Base-by-base conservation (phyloP, 1,140 invertebrate genomes). In the Drosophila ercepeae region DNA sequence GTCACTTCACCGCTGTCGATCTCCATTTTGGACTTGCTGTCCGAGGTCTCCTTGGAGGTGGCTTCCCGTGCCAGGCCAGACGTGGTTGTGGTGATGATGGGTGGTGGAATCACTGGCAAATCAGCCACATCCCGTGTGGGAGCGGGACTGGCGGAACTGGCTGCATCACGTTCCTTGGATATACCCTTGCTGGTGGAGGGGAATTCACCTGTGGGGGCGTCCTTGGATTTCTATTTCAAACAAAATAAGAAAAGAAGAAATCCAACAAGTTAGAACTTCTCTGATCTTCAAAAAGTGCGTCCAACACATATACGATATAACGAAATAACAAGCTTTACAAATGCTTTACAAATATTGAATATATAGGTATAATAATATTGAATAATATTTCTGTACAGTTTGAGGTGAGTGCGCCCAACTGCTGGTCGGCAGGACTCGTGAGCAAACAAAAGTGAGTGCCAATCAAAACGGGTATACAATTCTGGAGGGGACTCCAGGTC, bases 101-200 rank as follows among this genome's bases (percentile, higher is more conserved):
- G 52, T 5, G 53, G 59, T 2, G 78, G 59, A 13, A 86, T 77
- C 18, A 84, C 61, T 4, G 81, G 82, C 51, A 74, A 13, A 74
- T 89, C 76, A 9, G 74, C 65, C 8, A 65, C 45, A 58, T 89
- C 89, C 5, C 68, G 71, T 0, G 65, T 53, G 0, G 63, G 53
- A 39, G 60, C 61, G 1, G 57, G 65, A 25, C 52, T 75, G 23
- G 42, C 63, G 5, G 39, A 27, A n/a, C 39, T 45, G 0, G 78
- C 75, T 0, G 53, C 82, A 55, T 88, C 82, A 0, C 76, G 71
- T 29, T 78, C 89, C 49, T 75, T 89, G 14, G 83, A 89, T 14
- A 89, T 45, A 21, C 83, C 89, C 29, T 88, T 89, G 48, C 89
- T 90, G 8, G 89, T 90, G 4, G 89, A 90, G 5, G 89, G 89